Percentiles rank a stretch among this genome's conserved stretches.
phyloP scores from a whole-genome alignment of 2,888 invertebrate species.

The Octonoba sinensis region DNA sequence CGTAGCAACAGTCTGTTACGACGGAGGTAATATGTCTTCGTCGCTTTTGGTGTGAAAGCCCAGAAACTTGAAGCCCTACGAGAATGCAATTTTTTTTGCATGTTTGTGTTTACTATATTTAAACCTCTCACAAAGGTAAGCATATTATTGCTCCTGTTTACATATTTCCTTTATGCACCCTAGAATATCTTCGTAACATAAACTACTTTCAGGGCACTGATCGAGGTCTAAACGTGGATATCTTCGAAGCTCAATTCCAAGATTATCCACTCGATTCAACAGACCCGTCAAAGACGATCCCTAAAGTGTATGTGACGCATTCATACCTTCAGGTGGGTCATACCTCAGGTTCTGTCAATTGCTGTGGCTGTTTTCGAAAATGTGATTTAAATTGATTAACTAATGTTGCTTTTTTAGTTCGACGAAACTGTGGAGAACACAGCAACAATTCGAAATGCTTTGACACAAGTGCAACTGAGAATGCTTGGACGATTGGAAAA shows the following conservation, averaged over 20 bases:
- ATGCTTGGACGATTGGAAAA: constrained; percentile 8
- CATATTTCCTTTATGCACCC: neutral
- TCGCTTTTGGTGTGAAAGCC: no score
- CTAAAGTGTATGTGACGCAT: constrained; percentile 27
- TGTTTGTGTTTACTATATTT: no score
- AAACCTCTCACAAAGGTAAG: no score
- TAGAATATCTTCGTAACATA: no score
- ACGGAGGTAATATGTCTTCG: no score
- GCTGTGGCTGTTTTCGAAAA: neutral
- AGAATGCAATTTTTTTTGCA: no score
- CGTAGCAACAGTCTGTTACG: no score
- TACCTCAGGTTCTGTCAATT: no score
- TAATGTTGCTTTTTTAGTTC: constrained; percentile 3
- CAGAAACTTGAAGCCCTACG: no score
- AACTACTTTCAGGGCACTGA: constrained; percentile 10
- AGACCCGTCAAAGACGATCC: neutral
- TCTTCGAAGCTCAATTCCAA: constrained; percentile 29
- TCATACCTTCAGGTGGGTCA: constrained; percentile 29
- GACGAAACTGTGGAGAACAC: constrained; percentile 7
- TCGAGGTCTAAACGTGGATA: constrained; percentile 36
- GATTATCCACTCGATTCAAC: constrained; percentile 7
- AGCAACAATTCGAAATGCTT: constrained; percentile 29
- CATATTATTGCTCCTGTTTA: neutral
- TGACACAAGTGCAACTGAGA: constrained; percentile 18
- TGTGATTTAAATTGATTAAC: neutral